A percentile compares a stretch with the other conserved stretches of the same genome.
These are phyloP conservation scores for Acipenser ruthenus DNA, from an alignment of 2,797 vertebrate species.

Conservation along the genomic window DNA sequence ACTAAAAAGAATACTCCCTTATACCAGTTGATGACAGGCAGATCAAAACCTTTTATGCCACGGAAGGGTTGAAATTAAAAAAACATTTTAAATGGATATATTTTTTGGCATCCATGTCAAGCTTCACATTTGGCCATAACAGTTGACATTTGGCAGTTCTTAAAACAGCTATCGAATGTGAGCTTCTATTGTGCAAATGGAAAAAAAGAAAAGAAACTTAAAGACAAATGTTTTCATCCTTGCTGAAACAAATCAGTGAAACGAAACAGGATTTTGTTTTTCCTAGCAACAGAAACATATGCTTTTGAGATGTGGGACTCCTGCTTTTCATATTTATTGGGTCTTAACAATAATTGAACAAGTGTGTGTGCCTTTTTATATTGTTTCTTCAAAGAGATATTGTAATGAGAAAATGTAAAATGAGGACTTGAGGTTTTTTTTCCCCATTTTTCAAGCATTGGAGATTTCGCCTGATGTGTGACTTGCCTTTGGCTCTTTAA, in stretches of 20 bases:
- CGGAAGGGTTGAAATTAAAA: constrained; percentile 4
- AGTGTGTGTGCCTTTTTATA: constrained; percentile 42
- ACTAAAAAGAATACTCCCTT: neutral
- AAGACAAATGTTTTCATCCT: neutral
- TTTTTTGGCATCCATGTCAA: constrained; percentile 11
- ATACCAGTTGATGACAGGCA: neutral
- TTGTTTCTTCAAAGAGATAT: constrained; percentile 30
- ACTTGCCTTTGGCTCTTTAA: too few relatives aligned
- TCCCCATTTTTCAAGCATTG: too few relatives aligned
- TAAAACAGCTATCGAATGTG: constrained; percentile 30
- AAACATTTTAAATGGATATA: neutral
- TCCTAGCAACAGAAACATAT: constrained; percentile 31
- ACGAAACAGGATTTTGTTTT: constrained; percentile 43
- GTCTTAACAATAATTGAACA: constrained; percentile 41
- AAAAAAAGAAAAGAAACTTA: neutral
- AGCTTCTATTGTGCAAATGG: neutral
- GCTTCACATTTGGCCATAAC: constrained; percentile 22
- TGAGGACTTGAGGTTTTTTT: neutral
- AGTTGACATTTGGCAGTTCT: constrained; percentile 17
- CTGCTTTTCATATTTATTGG: constrained; percentile 43
- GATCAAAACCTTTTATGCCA: neutral
- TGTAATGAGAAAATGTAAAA: constrained; percentile 20
- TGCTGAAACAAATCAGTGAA: constrained; percentile 30
- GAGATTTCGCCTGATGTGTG: too few relatives aligned
- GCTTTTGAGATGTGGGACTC: constrained; percentile 36